Conservation (phyloP, 2,113 vertebrate genomes). For the Triplophysa dalaica region DNA sequence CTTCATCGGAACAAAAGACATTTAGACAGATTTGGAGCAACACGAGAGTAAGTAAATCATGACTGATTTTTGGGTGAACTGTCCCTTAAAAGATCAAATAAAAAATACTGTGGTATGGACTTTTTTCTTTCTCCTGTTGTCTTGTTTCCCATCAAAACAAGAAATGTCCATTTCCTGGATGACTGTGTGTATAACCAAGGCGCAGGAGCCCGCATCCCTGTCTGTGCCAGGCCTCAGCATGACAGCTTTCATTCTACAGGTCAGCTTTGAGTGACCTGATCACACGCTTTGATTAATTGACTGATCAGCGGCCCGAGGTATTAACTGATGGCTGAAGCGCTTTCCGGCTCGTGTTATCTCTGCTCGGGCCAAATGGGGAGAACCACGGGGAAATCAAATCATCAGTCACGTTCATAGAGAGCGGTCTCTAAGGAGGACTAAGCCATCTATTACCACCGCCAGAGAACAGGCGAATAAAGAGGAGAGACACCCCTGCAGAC, state of each 20-base stretch:
- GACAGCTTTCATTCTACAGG: slow-evolving; percentile 21
- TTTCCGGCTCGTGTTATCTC: slow-evolving; percentile 67
- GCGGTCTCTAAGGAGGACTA: slow-evolving; percentile 57
- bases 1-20: too few species aligned
- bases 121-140: too few species aligned
- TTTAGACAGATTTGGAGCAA: too few species aligned
- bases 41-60: too few species aligned
- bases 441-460: slow-evolving; percentile 64
- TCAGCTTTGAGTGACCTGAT: slow-evolving; percentile 43
- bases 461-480: slow-evolving; percentile 42
- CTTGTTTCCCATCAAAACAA: background rate
- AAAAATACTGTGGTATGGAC: too few species aligned
- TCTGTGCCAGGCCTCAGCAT: slow-evolving; percentile 2
- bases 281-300: slow-evolving; percentile 71
- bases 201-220: background rate
- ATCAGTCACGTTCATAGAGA: slow-evolving; percentile 72
- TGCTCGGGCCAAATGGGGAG: slow-evolving; percentile 64
- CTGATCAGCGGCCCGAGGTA: slow-evolving; percentile 67
- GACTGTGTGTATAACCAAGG: background rate
- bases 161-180: background rate
- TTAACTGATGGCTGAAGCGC: slow-evolving; percentile 76
- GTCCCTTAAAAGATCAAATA: too few species aligned
- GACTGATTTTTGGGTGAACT: too few species aligned
- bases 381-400: slow-evolving; percentile 71
- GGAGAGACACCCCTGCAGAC: slow-evolving; percentile 32